Evolutionary conservation across 2,888 invertebrate genomes (phyloP).

Genomic region (Pyrochroa serraticornis): DNA sequence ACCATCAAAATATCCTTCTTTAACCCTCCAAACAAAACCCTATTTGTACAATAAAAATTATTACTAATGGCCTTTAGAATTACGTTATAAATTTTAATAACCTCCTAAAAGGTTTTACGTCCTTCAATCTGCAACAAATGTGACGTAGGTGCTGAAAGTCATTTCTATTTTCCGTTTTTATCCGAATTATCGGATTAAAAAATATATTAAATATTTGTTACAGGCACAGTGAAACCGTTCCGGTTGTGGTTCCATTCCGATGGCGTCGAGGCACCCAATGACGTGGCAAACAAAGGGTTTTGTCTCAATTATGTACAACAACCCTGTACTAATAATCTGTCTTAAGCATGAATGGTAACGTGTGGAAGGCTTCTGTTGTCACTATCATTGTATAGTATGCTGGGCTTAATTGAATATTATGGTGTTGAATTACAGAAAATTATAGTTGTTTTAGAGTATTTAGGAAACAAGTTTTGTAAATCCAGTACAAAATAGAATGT

Average conservation of each 20-base stretch:
- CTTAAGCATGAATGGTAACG: conserved; percentile 25
- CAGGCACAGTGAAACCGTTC: conserved; percentile 83
- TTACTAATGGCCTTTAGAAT: too few relatives aligned
- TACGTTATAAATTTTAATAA: too few relatives aligned
- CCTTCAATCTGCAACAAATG: background rate
- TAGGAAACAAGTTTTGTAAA: conserved; percentile 1
- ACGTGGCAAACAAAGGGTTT: conserved; percentile 79
- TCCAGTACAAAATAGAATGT: conserved; percentile 1
- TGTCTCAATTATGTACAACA: conserved; percentile 85
- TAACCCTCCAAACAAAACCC: too few relatives aligned
- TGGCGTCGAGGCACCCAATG: conserved; percentile 75
- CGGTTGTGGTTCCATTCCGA: conserved; percentile 80
- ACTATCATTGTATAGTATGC: too few relatives aligned
- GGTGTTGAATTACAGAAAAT: too few relatives aligned
- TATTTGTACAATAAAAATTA: too few relatives aligned
- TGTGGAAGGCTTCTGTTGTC: too few relatives aligned
- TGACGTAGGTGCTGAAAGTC: too few relatives aligned
- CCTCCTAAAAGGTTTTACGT: too few relatives aligned
- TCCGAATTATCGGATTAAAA: background rate
- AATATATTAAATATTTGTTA: conserved; percentile 29
- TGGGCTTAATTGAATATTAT: too few relatives aligned
- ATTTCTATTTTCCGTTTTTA: background rate
- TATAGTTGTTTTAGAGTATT: background rate
- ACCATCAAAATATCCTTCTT: too few relatives aligned
- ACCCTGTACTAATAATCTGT: conserved; percentile 72